Evolutionary conservation across 2,113 vertebrate genomes (phyloP).

Genomic region (Rhea americana): DNA sequence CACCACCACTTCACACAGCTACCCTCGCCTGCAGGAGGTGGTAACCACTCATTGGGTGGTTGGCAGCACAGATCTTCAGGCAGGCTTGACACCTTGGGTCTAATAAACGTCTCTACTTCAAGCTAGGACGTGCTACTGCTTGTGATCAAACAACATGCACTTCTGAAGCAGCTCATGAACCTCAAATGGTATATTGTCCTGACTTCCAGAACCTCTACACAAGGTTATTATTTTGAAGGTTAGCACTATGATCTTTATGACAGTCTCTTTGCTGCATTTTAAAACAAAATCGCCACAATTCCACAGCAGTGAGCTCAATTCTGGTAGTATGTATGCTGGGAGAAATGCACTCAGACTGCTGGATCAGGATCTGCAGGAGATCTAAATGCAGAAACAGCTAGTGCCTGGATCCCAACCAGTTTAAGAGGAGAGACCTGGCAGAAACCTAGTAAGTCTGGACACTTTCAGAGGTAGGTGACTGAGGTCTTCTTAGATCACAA

Average conservation of each 20-base stretch:
- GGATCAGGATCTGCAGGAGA: neutral
- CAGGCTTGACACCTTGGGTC: neutral
- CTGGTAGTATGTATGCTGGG: neutral
- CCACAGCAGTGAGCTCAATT: accelerated
- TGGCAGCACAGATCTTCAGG: neutral
- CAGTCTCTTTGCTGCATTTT: neutral
- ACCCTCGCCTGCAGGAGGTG: neutral
- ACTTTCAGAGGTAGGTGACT: neutral
- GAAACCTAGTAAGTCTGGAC: neutral
- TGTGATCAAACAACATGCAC: neutral
- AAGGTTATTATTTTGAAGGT: neutral
- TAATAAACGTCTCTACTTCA: neutral
- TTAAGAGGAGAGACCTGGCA: neutral
- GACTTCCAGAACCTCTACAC: neutral
- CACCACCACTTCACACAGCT: neutral
- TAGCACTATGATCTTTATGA: neutral
- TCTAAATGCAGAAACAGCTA: neutral
- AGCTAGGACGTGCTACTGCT: neutral
- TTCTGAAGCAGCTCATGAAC: neutral
- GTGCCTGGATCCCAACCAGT: neutral
- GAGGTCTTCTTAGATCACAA: neutral
- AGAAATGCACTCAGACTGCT: accelerated
- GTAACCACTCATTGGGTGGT: neutral
- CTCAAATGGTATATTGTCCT: neutral
- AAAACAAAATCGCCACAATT: neutral